Conservation (phyloP, 2,888 invertebrate genomes). For the Agonopterix arenella region DNA sequence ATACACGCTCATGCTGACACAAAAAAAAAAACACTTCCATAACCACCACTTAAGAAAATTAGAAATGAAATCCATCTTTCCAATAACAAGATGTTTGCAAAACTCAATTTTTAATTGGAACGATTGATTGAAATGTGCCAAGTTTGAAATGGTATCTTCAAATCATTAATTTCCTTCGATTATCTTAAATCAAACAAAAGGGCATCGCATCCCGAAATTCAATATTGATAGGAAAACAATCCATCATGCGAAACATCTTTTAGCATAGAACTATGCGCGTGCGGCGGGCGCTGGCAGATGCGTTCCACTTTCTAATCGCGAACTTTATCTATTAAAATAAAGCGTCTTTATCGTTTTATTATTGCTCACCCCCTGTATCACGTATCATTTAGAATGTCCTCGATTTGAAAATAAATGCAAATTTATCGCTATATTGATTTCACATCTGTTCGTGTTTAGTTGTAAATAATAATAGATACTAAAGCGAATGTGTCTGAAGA, state of each 20-base stretch:
- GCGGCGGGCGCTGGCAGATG: constrained; percentile 22
- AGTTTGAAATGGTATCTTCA: background rate
- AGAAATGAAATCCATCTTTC: too few relatives aligned
- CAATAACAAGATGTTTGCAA: too few relatives aligned
- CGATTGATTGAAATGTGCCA: too few relatives aligned
- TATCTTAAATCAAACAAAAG: constrained; percentile 13
- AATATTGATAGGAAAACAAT: constrained; percentile 31
- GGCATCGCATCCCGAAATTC: constrained; percentile 18
- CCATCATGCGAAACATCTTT: constrained; percentile 56
- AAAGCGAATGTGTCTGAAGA: background rate
- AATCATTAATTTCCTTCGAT: constrained; percentile 20
- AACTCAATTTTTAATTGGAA: too few relatives aligned
- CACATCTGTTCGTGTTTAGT: constrained; percentile 19
- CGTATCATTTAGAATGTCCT: constrained; percentile 8
- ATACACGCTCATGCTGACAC: too few relatives aligned
- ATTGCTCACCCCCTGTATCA: constrained; percentile 10
- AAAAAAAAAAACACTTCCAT: too few relatives aligned
- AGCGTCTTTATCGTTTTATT: constrained; percentile 13
- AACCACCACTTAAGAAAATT: too few relatives aligned
- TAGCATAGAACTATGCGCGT: constrained; percentile 19
- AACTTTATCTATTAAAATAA: constrained; percentile 13
- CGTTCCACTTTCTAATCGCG: constrained; percentile 5
- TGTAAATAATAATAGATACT: background rate
- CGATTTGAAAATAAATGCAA: constrained; percentile 23
- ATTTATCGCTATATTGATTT: constrained; percentile 26